Evolutionary conservation across 2,113 vertebrate species (phyloP).

Genomic region (Ovis canadensis): DNA sequence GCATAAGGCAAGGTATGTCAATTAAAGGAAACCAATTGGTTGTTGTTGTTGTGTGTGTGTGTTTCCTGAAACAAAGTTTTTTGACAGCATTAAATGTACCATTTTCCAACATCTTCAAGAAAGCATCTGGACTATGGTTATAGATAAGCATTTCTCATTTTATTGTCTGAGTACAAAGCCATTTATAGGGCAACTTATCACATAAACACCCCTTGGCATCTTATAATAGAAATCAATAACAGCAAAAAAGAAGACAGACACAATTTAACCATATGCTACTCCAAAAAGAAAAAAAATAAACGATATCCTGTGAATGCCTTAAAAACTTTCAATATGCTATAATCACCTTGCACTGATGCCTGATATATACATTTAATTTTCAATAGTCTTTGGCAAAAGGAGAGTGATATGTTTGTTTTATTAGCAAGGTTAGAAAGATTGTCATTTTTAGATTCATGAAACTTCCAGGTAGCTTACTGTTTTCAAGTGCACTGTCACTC

Average conservation of each 20-base stretch:
- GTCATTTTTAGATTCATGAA: background rate
- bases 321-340: background rate
- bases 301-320: background rate
- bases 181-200: constrained; percentile 65
- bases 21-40: background rate
- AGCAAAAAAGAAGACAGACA: constrained; percentile 34
- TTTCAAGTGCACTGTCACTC: background rate
- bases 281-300: background rate
- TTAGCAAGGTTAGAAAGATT: background rate
- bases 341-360: background rate
- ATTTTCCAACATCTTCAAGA: constrained; percentile 10
- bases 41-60: background rate
- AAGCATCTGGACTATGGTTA: constrained; percentile 46
- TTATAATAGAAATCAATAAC: constrained; percentile 64
- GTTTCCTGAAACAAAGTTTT: background rate
- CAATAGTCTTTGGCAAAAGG: background rate
- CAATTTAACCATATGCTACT: constrained; percentile 33
- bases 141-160: constrained; percentile 51
- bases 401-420: background rate
- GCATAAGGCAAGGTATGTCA: background rate
- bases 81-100: constrained; percentile 37
- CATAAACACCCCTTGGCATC: constrained; percentile 46
- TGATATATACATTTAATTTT: background rate
- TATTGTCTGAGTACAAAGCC: constrained; percentile 51
- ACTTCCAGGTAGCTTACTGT: background rate